phyloP scores from a whole-genome alignment of 2,113 vertebrate genomes.

The Rhizomys pruinosus region DNA sequence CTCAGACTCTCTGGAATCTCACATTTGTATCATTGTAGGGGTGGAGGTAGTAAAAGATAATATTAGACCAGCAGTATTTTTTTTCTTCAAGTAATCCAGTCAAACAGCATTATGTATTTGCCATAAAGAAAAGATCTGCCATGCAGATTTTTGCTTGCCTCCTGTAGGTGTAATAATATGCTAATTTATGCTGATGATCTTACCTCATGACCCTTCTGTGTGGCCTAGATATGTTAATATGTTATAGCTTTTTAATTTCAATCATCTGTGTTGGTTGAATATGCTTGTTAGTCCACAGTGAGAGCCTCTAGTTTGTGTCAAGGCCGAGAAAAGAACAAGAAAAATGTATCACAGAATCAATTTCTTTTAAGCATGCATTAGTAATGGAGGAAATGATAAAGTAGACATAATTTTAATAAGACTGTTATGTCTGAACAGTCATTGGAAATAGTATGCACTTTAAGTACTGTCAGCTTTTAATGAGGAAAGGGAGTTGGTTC shows the following conservation, averaged over 20 bases:
- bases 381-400: constrained; percentile 74
- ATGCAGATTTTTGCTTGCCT: constrained; percentile 52
- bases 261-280: constrained; percentile 51
- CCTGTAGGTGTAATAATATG: constrained; percentile 58
- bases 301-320: constrained; percentile 34
- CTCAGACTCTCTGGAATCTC: background rate
- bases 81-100: constrained; percentile 42
- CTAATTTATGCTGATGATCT: constrained; percentile 74
- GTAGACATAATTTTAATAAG: constrained; percentile 74
- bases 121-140: constrained; percentile 41
- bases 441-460: constrained; percentile 63
- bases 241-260: constrained; percentile 70
- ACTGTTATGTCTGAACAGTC: constrained; percentile 60
- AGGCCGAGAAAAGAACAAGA: constrained; percentile 71
- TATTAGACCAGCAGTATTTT: background rate
- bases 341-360: constrained; percentile 66
- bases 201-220: constrained; percentile 68
- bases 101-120: constrained; percentile 52
- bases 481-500: constrained; percentile 69
- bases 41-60: background rate
- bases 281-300: constrained; percentile 40
- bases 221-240: constrained; percentile 72
- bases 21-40: background rate
- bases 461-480: constrained; percentile 72
- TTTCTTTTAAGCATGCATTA: constrained; percentile 71